phyloP scores from a whole-genome alignment of 1,140 invertebrate genomes.

The Musca domestica region DNA sequence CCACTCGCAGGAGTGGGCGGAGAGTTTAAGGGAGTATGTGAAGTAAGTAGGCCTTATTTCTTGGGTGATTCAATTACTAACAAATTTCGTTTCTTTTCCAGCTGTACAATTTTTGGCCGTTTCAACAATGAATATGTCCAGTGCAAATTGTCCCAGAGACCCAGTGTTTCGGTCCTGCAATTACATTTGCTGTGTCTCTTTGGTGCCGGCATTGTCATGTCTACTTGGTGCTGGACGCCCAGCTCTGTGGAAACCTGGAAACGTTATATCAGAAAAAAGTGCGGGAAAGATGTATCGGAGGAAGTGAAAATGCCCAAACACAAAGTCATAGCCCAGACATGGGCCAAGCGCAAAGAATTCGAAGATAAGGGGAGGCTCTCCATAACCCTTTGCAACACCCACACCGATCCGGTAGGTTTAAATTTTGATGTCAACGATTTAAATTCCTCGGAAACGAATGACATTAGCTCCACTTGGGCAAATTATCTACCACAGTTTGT shows the following conservation, averaged over 20 bases:
- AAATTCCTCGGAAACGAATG: slow-evolving; percentile 73
- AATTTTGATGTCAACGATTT: slow-evolving; percentile 71
- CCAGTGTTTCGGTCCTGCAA: slow-evolving; percentile 78
- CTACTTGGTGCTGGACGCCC: slow-evolving; percentile 88
- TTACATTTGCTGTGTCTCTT: slow-evolving; percentile 80
- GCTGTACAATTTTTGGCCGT: slow-evolving; percentile 62
- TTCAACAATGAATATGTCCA: slow-evolving; percentile 53
- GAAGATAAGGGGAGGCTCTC: slow-evolving; percentile 80
- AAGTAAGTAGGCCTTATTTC: slow-evolving; percentile 64
- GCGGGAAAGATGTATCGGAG: slow-evolving; percentile 68
- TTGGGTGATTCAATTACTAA: too few relatives aligned
- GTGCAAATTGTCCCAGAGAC: slow-evolving; percentile 68
- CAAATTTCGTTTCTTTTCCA: slow-evolving; percentile 40
- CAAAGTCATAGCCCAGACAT: slow-evolving; percentile 86
- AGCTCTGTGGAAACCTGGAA: slow-evolving; percentile 80
- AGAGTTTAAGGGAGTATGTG: slow-evolving; percentile 73
- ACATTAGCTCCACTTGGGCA: slow-evolving; percentile 81
- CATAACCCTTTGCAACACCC: slow-evolving; percentile 79
- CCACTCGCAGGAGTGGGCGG: slow-evolving; percentile 69
- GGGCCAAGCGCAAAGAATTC: slow-evolving; percentile 82
- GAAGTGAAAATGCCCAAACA: slow-evolving; percentile 79
- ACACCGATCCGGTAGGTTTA: slow-evolving; percentile 86
- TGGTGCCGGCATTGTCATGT: slow-evolving; percentile 81
- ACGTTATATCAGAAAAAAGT: slow-evolving; percentile 74
- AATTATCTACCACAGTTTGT: slow-evolving; percentile 84